Evolutionary conservation across 2,113 vertebrate species (phyloP), one percentile per base, ranked within the genome.

Genomic region (Hippoglossus stenolepis): DNA sequence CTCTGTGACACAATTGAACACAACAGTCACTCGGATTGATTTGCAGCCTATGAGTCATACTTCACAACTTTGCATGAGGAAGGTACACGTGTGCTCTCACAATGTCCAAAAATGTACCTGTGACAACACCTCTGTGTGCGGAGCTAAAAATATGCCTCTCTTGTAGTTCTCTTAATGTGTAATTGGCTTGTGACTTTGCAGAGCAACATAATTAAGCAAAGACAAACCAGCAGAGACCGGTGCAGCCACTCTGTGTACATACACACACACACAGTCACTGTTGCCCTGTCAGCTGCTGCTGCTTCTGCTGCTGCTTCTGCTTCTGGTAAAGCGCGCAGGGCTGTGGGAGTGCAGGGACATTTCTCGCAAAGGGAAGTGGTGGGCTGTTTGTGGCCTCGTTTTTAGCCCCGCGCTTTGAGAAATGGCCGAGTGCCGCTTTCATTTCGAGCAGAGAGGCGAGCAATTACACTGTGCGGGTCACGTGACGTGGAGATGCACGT

Each of bases 281-380:
- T 66, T 85, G 73, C 82, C 74, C 76, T 75, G 83, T 91, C 78
- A 90, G 87, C 86, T 82, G 86, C 82, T 82, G 86, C 82, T 82
- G 88, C 80, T 31, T 31, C 31, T 31, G 87, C 86, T 82, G 86
- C 82, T 82, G 86, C 82, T 82, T 87, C 80, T 79, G 74, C 85
- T 93, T 93, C 91, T 93, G 90, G 89, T 91, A 91, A 90, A 90
- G 65, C 67, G 76, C 53, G 23, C 69, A 69, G 75, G 75, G 49
- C 70, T 80, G 92, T 91, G 92, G 89, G 92, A 88, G 89, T 85
- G 82, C 79, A 77, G 85, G 85, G 87, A 88, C 90, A 89, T 88
- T 92, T 93, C 89, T 85, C 67, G 74, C 82, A 31, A 92, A 89
- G 83, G 91, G 92, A 93, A 93, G 92, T 93, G 89, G 90, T 85